Evolutionary conservation across 2,797 vertebrate species (phyloP), one percentile per base, ranked within the genome.

Genomic region (Gobio occitaniae): DNA sequence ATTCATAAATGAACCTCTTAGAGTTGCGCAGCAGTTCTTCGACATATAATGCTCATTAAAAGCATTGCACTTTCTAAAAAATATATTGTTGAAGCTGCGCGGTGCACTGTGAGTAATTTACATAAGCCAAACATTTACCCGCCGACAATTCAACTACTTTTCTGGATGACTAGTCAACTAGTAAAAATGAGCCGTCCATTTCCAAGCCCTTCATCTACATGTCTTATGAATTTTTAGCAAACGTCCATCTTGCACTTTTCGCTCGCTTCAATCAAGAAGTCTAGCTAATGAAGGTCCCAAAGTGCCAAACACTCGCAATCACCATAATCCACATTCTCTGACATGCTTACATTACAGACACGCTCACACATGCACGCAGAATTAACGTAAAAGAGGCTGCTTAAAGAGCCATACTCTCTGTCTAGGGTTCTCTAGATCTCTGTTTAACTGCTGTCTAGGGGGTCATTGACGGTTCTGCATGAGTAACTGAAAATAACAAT

Each of bases 401-500:
- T 84, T 86, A 66, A 81, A 86, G 78, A 76, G 71, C 32, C 17
- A 21, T 48, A 61, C 54, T 72, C 19, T 80, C 56, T 48, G 50
- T 86, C 80, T 66, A 63, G 61, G 29, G 63, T 70, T 83, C 80
- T 50, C 56, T 61, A 82, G 74, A 87, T 72, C 85, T 68, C 44
- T 54, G 75, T 72, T 72, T 72, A 83, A 82, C 61, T 69, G 50
- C 72, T 50, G 79, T 69, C 71, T 78, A 61, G 52, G 44, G 79
- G 25, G 56, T 82, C 71, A 76, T 78, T 54, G 66, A 47, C 13
- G 32, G 80, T 84, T 88, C 84, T 86, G 84, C 84, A 80, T 83
- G 54, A 84, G 77, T 78, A 75, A 79, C 29, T 80, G 71, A 74
- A 86, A 86, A 88, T 88, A 86, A 88, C 75, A 70, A 84, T 81